Percentiles rank a stretch among this genome's conserved stretches.
phyloP scores from a whole-genome alignment of 2,113 vertebrate genomes.

The Labrus mixtus region DNA sequence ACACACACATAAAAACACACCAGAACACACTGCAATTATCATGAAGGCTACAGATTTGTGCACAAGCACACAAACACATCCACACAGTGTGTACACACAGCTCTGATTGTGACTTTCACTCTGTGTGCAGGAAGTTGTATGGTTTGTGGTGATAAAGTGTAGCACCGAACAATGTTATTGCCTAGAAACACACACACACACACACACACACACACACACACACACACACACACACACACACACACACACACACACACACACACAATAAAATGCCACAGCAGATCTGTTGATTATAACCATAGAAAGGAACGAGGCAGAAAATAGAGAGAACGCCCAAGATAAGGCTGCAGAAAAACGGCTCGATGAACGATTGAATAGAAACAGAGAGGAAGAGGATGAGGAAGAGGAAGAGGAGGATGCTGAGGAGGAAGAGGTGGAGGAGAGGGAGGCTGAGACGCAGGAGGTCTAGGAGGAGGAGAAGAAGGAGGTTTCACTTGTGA shows the following conservation, averaged over 20 bases:
- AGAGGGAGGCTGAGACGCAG: no score
- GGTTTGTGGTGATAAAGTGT: slow-evolving; percentile 61
- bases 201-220: slow-evolving; percentile 36
- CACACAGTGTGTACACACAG: slow-evolving; percentile 2
- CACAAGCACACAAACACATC: slow-evolving; percentile 41
- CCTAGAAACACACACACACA: background rate
- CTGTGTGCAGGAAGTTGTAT: slow-evolving; percentile 65
- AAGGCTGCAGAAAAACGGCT: slow-evolving; percentile 28
- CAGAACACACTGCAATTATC: slow-evolving; percentile 29
- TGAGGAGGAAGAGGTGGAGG: no score
- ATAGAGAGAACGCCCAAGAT: slow-evolving; percentile 64
- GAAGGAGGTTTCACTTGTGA: no score
- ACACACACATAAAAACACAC: slow-evolving; percentile 16
- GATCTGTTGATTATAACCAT: slow-evolving; percentile 69
- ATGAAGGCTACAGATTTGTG: background rate
- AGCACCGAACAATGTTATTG: slow-evolving; percentile 58
- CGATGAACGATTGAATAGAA: slow-evolving; percentile 35
- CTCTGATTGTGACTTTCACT: slow-evolving; percentile 3
- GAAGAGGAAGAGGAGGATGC: no score
- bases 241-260: slow-evolving; percentile 29
- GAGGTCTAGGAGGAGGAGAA: no score
- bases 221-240: slow-evolving; percentile 39
- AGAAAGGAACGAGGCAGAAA: slow-evolving; percentile 68
- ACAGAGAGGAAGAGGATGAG: slow-evolving; percentile 1
- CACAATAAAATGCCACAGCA: slow-evolving; percentile 49